Evolutionary conservation across 2,888 invertebrate species (phyloP).

Genomic region (Myopa testacea): DNA sequence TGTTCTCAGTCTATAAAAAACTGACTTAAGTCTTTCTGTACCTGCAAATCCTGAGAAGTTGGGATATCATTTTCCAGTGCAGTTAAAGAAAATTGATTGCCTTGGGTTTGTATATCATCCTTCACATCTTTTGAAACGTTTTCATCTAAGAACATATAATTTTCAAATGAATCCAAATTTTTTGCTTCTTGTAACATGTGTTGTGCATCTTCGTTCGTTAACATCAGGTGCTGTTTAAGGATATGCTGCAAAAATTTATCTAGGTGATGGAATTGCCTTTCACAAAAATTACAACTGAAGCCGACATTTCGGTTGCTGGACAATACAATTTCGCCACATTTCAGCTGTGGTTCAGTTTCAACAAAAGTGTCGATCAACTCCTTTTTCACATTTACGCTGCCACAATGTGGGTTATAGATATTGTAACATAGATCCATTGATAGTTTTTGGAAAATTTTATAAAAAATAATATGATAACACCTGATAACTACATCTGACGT

Average conservation of each 20-base stretch:
- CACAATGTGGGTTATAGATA: no score
- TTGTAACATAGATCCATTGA: no score
- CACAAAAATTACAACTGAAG: conserved; percentile 9
- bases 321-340: conserved; percentile 11
- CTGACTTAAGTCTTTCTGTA: neutral
- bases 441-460: no score
- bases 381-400: neutral
- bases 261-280: neutral
- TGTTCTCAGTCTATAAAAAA: neutral
- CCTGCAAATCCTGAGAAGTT: neutral
- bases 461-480: no score
- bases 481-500: no score
- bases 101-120: no score
- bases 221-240: neutral
- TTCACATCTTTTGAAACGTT: no score
- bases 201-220: conserved; percentile 7
- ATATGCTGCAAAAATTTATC: neutral
- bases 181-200: neutral
- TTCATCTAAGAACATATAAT: no score
- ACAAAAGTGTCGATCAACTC: neutral
- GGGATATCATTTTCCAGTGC: neutral
- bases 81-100: no score
- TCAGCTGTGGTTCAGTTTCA: neutral
- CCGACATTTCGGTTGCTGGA: neutral
- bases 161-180: no score